Evolutionary conservation across 2,797 vertebrate genomes (phyloP), one percentile per base, ranked within the genome.

Genomic region (Labeo calbasu): DNA sequence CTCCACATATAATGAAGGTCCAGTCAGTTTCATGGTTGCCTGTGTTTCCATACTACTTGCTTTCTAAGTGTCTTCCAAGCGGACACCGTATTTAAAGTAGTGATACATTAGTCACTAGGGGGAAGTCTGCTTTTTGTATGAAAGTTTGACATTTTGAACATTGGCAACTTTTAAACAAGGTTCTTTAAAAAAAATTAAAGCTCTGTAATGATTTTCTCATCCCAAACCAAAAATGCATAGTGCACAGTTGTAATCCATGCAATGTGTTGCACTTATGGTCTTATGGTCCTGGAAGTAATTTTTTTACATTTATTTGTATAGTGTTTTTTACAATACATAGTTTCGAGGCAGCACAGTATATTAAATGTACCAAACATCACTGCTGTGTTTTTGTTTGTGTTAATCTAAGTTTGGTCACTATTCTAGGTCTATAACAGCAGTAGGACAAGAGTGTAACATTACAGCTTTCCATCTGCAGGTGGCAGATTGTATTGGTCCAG

Each of bases 381-480:
- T 48, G 3, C 0, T 28, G 4, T 71, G n/a, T 70, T 48, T 70
- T 25, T 0, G 14, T 48, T 48, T 25, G n/a, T 0, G 8, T 57
- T 57, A n/a, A n/a, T 4, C 9, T 5, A 25, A 71, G n/a, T 71
- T 46, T 21, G 1, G 9, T 57, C 9, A 10, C 21, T 57, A 10
- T n/a, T 57, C 21, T 57, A 57, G 55, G 55, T 71, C 14, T 50
- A 2, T 17, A 72, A 15, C 46, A 19, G 23, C 69, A 50, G 21
- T 48, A 23, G 43, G 69, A 25, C 3, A 8, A n/a, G 19, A 13
- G 40, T 76, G 65, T 71, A 48, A 14, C 32, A 28, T 81, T 76
- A 51, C 83, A 68, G 83, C 51, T 76, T 82, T 80, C 28, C 46
- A 7, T 80, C 81, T 76, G 70, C 68, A 82, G 61, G 75, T 82